These are phyloP conservation scores for Punctoribates punctum DNA, from an alignment of 2,888 invertebrate species.

Conservation along the genomic window DNA sequence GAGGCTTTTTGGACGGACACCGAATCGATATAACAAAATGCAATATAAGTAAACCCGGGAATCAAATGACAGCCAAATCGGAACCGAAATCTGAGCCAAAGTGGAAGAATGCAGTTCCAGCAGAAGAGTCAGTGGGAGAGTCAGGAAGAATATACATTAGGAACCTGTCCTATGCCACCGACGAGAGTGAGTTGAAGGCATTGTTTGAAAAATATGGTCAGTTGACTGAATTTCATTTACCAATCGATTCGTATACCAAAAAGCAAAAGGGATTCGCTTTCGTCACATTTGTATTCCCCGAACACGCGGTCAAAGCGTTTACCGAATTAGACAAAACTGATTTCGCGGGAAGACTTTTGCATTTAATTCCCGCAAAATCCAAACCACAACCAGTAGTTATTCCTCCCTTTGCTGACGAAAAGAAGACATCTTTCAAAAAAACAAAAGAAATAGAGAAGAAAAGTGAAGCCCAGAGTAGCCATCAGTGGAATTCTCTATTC, in stretches of 20 bases:
- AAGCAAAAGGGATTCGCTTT: conserved; percentile 89
- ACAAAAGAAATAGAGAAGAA: conserved; percentile 75
- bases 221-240: conserved; percentile 78
- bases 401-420: conserved; percentile 34
- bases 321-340: conserved; percentile 81
- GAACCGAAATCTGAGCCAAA: conserved; percentile 15
- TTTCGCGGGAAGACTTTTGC: conserved; percentile 63
- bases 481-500: conserved; percentile 96
- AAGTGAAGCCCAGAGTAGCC: conserved; percentile 64
- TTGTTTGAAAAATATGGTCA: conserved; percentile 82
- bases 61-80: conserved; percentile 19
- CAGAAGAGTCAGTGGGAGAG: conserved; percentile 50
- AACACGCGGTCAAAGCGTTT: conserved; percentile 87
- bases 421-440: conserved; percentile 65
- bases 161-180: conserved; percentile 80
- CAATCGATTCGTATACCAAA: conserved; percentile 75
- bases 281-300: conserved; percentile 87
- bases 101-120: conserved; percentile 17
- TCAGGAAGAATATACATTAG: conserved; percentile 89
- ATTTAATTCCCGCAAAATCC: conserved; percentile 79
- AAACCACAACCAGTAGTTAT: conserved; percentile 54
- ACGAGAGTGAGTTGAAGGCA: conserved; percentile 75
- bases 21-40: conserved; percentile 34
- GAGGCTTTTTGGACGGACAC: conserved; percentile 64
- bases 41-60: conserved; percentile 1